Conservation (phyloP, 2,888 invertebrate species). For the Psylliodes chrysocephalus region DNA sequence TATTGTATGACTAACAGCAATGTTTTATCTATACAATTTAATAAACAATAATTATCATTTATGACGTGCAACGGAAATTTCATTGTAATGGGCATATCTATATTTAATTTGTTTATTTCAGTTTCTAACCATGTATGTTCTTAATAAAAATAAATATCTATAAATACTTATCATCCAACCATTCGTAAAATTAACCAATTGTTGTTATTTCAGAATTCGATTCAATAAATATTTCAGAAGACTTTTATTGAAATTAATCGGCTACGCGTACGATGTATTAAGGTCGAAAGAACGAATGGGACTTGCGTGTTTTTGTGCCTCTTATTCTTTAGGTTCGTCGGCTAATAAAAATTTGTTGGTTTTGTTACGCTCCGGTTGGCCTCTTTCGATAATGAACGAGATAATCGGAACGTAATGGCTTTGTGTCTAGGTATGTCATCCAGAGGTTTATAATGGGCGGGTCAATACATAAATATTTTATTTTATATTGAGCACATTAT, state of each 20-base stretch:
- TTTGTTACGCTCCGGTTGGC: constrained; percentile 25
- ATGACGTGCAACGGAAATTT: no score
- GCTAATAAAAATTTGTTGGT: constrained; percentile 42
- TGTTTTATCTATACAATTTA: no score
- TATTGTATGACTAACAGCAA: no score
- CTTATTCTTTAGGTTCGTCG: constrained; percentile 35
- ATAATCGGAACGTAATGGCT: constrained; percentile 25
- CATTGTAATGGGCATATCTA: no score
- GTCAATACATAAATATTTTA: not conserved
- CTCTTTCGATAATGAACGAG: constrained; percentile 32
- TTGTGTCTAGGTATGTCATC: constrained; percentile 7
- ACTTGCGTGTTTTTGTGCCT: constrained; percentile 48
- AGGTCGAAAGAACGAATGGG: constrained; percentile 38
- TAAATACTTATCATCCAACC: not conserved
- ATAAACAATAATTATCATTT: no score
- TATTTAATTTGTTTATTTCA: no score
- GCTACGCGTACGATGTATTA: constrained; percentile 44
- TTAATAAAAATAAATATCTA: not conserved
- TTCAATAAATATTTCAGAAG: constrained; percentile 48
- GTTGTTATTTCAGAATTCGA: constrained; percentile 27
- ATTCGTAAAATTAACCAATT: constrained; percentile 8
- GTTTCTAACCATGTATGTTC: no score
- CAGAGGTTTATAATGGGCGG: not conserved
- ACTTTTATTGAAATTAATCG: constrained; percentile 56
- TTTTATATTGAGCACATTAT: no score